Evolutionary conservation across 2,113 vertebrate species (phyloP).

Genomic region (Atrichornis clamosus): DNA sequence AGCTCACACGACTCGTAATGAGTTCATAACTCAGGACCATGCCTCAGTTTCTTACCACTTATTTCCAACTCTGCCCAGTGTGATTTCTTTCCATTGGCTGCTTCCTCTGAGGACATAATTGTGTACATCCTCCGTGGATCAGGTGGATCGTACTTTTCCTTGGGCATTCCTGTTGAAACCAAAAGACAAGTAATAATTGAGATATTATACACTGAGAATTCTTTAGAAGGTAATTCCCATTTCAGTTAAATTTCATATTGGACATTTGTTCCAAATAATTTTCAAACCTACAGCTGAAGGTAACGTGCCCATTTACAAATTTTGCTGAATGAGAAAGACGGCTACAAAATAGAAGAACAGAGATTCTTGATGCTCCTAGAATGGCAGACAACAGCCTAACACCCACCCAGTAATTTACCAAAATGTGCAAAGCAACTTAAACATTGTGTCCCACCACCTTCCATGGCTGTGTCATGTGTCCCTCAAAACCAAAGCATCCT

Average conservation of each 20-base stretch:
- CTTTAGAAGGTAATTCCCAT: neutral
- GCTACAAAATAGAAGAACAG: neutral
- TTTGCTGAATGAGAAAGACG: neutral
- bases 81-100: conserved; percentile 97
- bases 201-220: neutral
- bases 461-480: accelerated
- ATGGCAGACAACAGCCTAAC: neutral
- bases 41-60: conserved; percentile 82
- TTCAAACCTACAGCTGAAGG: neutral
- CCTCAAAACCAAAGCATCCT: neutral
- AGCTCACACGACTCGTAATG: neutral
- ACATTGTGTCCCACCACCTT: neutral
- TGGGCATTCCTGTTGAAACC: conserved; percentile 93
- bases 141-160: conserved; percentile 99
- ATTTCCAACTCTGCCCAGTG: conserved; percentile 99
- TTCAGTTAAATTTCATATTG: neutral
- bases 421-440: neutral
- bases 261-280: neutral
- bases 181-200: neutral
- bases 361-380: neutral
- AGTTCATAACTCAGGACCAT: neutral
- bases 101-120: conserved; percentile 97
- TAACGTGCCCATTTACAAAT: neutral
- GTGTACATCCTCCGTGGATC: conserved; percentile 99
- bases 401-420: neutral